A percentile compares a stretch with the other conserved stretches of the same genome.
phyloP scores from a whole-genome alignment of 2,888 invertebrate species.

The Aphodius sticticus region DNA sequence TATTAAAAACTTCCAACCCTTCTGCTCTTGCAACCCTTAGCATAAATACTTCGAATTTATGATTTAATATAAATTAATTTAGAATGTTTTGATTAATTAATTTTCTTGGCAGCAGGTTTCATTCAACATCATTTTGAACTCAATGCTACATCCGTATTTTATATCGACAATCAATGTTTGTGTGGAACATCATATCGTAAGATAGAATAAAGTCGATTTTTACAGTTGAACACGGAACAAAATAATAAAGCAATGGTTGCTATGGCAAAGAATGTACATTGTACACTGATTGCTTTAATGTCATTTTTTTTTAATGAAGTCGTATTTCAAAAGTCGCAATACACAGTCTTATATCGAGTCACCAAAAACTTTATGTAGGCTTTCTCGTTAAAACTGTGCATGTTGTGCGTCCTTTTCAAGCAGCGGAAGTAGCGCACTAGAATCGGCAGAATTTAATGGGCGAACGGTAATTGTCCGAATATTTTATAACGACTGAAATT shows the following conservation, averaged over 20 bases:
- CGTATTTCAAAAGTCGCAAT: too few species aligned
- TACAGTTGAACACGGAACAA: too few species aligned
- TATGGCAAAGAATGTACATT: too few species aligned
- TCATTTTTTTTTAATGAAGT: too few species aligned
- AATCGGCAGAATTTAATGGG: background rate
- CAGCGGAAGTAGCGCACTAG: background rate
- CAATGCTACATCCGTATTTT: too few species aligned
- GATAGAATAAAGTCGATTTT: too few species aligned
- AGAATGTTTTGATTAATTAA: background rate
- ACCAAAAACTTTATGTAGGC: background rate
- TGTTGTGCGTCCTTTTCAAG: background rate
- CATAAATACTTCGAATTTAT: background rate
- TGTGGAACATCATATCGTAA: too few species aligned
- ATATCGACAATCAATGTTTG: too few species aligned
- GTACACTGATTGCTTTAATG: too few species aligned
- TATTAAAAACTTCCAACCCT: slow-evolving; percentile 4
- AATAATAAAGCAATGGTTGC: too few species aligned
- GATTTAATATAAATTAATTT: background rate
- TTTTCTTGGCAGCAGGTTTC: background rate
- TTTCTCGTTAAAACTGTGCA: background rate
- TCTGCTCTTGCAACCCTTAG: background rate
- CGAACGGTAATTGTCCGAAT: background rate
- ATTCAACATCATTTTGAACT: background rate
- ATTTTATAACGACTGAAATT: background rate
- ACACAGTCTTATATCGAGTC: too few species aligned